Evolutionary conservation across 2,113 vertebrate species (phyloP).

Genomic region (Chlorocebus sabaeus): DNA sequence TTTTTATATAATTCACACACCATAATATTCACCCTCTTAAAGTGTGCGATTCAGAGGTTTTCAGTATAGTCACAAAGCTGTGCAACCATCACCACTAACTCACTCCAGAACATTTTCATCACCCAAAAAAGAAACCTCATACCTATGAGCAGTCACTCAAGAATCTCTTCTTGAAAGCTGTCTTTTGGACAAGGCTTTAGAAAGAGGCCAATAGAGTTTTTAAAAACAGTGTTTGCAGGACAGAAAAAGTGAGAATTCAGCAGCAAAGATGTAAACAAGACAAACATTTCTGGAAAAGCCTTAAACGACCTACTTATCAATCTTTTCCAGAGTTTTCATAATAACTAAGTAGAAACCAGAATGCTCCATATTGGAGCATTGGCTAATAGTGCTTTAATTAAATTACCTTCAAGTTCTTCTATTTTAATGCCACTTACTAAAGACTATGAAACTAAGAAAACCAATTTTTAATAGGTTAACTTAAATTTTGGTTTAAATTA

Average conservation of each 20-base stretch:
- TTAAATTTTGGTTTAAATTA: neutral
- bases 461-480: neutral
- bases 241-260: neutral
- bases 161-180: constrained; percentile 33
- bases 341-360: neutral
- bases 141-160: neutral
- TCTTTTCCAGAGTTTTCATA: neutral
- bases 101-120: neutral
- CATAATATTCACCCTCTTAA: neutral
- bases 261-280: neutral
- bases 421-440: neutral
- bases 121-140: neutral
- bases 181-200: constrained; percentile 3
- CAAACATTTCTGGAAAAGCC: neutral
- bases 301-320: neutral
- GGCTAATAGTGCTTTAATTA: neutral
- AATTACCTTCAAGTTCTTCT: neutral
- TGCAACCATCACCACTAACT: neutral
- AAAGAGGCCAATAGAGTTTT: neutral
- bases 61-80: neutral
- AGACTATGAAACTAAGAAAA: neutral
- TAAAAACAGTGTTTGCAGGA: neutral
- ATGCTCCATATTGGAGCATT: neutral
- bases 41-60: neutral
- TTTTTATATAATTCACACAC: neutral